Evolutionary conservation across 2,797 vertebrate species (phyloP), one percentile per base, ranked within the genome.

Genomic region (Heliangelus exortis): DNA sequence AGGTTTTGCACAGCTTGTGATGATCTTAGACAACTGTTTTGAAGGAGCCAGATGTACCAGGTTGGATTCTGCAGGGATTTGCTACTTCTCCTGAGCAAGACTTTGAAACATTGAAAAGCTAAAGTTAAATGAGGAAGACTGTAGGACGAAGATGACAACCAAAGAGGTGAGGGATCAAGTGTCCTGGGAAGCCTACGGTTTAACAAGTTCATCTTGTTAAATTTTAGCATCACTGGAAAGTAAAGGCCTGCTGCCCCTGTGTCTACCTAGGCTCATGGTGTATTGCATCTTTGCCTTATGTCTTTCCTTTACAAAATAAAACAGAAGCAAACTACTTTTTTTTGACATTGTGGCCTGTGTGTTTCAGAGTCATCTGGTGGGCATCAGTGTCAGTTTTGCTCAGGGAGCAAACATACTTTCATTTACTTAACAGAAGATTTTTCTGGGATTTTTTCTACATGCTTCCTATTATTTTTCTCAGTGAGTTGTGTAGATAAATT

Each of bases 381-480:
- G 16, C 21, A 81, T 3, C 20, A 39, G 26, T 28, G 21, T n/a
- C 0, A n/a, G 85, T 92, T 89, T 63, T 72, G 6, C 6, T 90
- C 22, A 51, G 58, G 43, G 36, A 83, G 45, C 5, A 41, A 55
- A 45, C 54, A 31, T 29, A 47, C 7, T 72, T 95, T 78, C 33
- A 68, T 62, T 72, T 8, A 36, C 14, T 65, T 68, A 84, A 65
- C 25, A 43, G 41, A 25, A 21, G 87, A 6, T 21, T 72, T 77
- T 85, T 65, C 28, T 85, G n/a, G 26, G 21, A 48, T 43, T 86
- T 93, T 87, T 68, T 66, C 13, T 51, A 76, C 23, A 43, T 65
- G 21, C 6, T 87, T 95, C 34, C 43, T 18, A 18, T 58, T 88
- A 10, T 31, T 65, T 91, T 92, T 90, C 73, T 93, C 50, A 59